A percentile compares a stretch with the other conserved stretches of the same genome.
phyloP scores from a whole-genome alignment of 2,113 vertebrate genomes.

The Bos indicus region DNA sequence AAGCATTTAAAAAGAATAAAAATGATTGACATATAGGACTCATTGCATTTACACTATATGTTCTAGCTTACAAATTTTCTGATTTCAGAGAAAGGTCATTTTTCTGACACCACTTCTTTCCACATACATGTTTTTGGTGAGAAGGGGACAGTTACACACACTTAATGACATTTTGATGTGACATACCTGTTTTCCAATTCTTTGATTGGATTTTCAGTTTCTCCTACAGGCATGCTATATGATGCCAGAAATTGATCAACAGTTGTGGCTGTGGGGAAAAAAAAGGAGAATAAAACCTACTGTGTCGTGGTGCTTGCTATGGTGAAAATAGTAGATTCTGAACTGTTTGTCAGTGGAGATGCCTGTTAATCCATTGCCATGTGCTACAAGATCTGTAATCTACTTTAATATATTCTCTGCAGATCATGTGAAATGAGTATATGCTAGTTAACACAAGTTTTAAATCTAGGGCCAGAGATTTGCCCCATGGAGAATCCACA shows the following conservation, averaged over 20 bases:
- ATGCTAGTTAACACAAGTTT: background rate
- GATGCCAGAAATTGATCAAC: background rate
- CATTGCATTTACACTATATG: background rate
- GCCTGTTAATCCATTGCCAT: background rate
- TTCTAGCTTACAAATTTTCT: background rate
- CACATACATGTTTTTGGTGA: background rate
- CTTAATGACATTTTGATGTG: background rate
- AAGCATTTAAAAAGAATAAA: background rate
- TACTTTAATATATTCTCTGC: background rate
- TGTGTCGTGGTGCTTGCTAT: background rate
- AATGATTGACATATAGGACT: background rate
- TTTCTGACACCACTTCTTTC: background rate
- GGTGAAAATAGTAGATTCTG: background rate
- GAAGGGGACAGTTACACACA: background rate
- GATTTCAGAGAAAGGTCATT: background rate
- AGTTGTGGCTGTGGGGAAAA: background rate
- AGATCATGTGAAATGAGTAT: background rate
- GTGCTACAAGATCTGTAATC: background rate
- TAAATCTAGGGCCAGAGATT: background rate
- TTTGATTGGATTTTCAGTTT: background rate
- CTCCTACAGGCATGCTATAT: background rate
- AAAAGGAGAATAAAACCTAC: background rate
- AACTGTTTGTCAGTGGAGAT: background rate
- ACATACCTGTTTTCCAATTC: background rate
- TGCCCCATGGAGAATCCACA: background rate